Evolutionary conservation across 1,140 invertebrate species (phyloP), one percentile per base, ranked within the genome.

Genomic region (Latrodectus geometricus): DNA sequence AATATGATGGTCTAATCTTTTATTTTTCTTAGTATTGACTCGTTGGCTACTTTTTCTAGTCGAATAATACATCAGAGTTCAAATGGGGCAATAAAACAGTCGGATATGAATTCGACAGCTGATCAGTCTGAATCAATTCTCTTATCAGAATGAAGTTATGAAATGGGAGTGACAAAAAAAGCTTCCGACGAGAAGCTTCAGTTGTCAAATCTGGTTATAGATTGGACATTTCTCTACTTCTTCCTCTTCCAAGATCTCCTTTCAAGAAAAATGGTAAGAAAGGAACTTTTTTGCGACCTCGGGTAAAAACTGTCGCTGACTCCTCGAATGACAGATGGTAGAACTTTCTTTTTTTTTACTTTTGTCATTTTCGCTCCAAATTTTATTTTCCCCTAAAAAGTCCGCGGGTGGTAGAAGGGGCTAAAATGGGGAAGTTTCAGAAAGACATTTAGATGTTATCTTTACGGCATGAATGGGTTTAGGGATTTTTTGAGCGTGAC

Each of bases 381-480:
- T 76, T 76, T 84, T 76, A 68, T 84, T 76, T 21, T 76, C 15
- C 66, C 52, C 49, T 56, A 69, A 86, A 78, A 86, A 74, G 83
- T 78, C 83, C 74, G 61, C 49, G 75, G 83, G 83, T 78, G 20
- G 54, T 52, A 35, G 49, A 76, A 76, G 52, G 61, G 76, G 61
- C n/a, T 15, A 78, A 82, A 86, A 77, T 66, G 83, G 83, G 66
- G 82, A 78, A 77, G 75, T 86, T 70, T 66, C 50, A 52, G 76
- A 86, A 86, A 86, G 83, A 86, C 83, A 86, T 86, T 86, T 86
- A 86, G 83, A 86, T 86, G 83, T 86, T 86, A 86, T 86, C 83
- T 77, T 54, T 69, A 61, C 56, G 83, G 83, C 83, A 86, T 86
- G 83, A 86, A 86, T 86, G 83, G 83, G 83, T 77, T 86, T 11